Percentiles rank a stretch among this genome's conserved stretches.
phyloP scores from a whole-genome alignment of 2,113 vertebrate genomes.

The Perognathus longimembris region DNA sequence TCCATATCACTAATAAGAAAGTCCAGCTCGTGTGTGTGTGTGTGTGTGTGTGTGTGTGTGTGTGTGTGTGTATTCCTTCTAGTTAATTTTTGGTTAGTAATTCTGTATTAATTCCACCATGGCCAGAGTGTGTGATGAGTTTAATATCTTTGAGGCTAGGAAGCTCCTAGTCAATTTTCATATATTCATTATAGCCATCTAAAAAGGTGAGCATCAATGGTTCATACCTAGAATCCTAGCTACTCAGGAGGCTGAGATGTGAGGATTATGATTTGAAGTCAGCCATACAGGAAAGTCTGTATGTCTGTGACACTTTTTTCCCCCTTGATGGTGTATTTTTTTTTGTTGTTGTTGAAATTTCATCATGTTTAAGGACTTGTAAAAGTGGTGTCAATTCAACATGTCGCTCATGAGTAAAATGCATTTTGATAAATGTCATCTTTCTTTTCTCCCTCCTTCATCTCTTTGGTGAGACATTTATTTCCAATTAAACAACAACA shows the following conservation, averaged over 20 bases:
- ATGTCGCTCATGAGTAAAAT: no score
- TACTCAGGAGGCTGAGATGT: neutral
- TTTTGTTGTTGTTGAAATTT: no score
- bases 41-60: neutral
- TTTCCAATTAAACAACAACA: no score
- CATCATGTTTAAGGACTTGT: no score
- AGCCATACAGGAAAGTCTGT: no score
- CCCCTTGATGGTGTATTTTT: no score
- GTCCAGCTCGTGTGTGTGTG: neutral
- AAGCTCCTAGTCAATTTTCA: neutral
- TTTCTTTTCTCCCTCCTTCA: no score
- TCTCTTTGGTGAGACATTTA: no score
- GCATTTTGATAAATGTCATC: no score
- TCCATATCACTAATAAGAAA: neutral
- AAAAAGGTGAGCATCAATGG: neutral
- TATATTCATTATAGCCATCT: neutral
- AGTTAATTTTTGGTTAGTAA: neutral
- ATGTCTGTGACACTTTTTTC: no score
- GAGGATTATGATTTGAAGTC: neutral
- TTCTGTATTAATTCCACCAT: neutral
- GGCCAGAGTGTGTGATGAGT: neutral
- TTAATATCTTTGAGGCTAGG: neutral
- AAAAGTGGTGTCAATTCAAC: no score
- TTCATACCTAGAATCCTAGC: neutral
- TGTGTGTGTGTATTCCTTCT: neutral